A percentile compares a stretch with the other conserved stretches of the same genome.
phyloP scores from a whole-genome alignment of 2,888 invertebrate species.

The Pantelozetes paolii region DNA sequence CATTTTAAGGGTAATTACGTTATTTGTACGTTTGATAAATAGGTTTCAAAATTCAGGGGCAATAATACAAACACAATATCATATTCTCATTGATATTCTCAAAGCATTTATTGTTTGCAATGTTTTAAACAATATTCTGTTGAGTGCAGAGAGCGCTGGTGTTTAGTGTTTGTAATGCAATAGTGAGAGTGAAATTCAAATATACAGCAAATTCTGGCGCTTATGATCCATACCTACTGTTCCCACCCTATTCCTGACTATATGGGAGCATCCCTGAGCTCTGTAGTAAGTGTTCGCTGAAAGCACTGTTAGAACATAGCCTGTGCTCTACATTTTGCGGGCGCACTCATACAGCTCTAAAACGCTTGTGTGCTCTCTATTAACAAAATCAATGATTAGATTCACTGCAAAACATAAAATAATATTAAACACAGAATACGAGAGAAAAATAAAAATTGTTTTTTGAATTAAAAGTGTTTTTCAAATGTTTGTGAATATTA shows the following conservation, averaged over 20 bases:
- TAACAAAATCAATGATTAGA: conserved; percentile 19
- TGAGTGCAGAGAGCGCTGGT: too few species aligned
- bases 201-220: too few species aligned
- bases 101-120: background rate
- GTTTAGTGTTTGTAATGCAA: too few species aligned
- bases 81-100: background rate
- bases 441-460: too few species aligned
- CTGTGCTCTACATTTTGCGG: background rate
- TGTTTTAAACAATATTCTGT: background rate
- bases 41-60: too few species aligned
- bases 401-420: background rate
- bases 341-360: background rate
- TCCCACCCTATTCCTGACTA: background rate
- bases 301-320: background rate
- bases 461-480: background rate
- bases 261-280: conserved; percentile 18
- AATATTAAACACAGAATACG: background rate
- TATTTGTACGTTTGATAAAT: too few species aligned
- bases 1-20: too few species aligned
- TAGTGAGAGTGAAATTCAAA: too few species aligned
- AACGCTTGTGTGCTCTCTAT: background rate
- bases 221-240: background rate
- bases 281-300: background rate
- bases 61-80: too few species aligned
- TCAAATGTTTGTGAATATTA: background rate